Evolutionary conservation across 2,797 vertebrate species (phyloP), one percentile per base, ranked within the genome.

Genomic region (Numenius phaeopus): DNA sequence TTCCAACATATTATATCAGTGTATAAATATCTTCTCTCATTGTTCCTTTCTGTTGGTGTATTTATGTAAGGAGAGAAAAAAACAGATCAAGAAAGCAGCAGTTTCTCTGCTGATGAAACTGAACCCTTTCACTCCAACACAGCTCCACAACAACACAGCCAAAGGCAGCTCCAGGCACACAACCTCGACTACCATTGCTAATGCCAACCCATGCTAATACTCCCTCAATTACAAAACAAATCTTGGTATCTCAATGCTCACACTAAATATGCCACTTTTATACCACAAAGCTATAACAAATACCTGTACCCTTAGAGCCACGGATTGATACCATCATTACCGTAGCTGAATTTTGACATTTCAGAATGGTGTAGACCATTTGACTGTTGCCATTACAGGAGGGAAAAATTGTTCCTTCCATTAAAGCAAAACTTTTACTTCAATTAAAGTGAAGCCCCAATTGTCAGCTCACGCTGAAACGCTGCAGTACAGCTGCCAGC

Each of bases 401-500:
- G 22, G 86, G 57, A 32, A 64, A 90, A 91, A 29, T 1, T 17
- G 12, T 29, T 86, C 23, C 44, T 75, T 46, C 61, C 65, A 69
- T 73, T 71, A 65, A 89, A 90, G 11, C 26, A 37, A 64, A 94
- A 71, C 34, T 90, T 95, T 83, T 42, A 6, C 23, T 67, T 54
- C 88, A 69, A 26, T 76, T 94, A 42, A 24, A 80, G 66, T 39
- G 58, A 84, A 94, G 94, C 32, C 83, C 62, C 66, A 42, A 54
- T 72, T 92, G 83, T 90, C 96, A 97, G 83, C 83, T 90, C 46
- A 39, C 4, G 8, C 67, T 72, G 70, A 94, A 92, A 72, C 2
- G 16, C 49, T 64, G 75, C 49, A 77, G 34, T 66, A 77, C 82
- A 85, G 73, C 94, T 95, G 89, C 91, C 76, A 91, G 71, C 95